Evolutionary conservation across 2,797 vertebrate species (phyloP).

Genomic region (Melopsittacus undulatus): DNA sequence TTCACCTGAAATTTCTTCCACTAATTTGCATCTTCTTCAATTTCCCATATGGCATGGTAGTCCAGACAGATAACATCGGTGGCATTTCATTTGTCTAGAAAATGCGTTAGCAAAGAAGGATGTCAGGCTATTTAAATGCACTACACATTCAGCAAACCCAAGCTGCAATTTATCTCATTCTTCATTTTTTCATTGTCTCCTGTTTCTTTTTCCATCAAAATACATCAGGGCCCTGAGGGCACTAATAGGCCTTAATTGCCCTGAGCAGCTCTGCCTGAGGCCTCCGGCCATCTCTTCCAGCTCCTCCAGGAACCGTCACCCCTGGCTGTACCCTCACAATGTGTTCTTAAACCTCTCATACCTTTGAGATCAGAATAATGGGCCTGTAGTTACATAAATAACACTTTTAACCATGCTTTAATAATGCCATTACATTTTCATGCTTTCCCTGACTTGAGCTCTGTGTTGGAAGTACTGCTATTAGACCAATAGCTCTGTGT

Average conservation of each 20-base stretch:
- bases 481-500: neutral
- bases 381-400: neutral
- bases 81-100: conserved; percentile 45
- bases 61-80: neutral
- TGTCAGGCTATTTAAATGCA: neutral
- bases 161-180: conserved; percentile 8
- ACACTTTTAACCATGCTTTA: neutral
- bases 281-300: neutral
- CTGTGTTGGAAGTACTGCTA: neutral
- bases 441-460: neutral
- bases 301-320: neutral
- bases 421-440: neutral
- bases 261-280: neutral
- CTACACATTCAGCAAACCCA: conserved; percentile 16
- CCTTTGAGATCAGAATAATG: neutral
- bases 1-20: conserved; percentile 9
- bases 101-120: conserved; percentile 11
- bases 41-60: neutral
- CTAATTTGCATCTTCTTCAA: conserved; percentile 38
- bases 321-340: neutral
- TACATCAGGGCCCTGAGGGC: neutral
- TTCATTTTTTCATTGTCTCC: neutral
- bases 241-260: neutral
- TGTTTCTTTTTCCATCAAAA: neutral
- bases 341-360: neutral